Conservation (phyloP, 1,140 invertebrate species). For the Heliothis subflexa region DNA sequence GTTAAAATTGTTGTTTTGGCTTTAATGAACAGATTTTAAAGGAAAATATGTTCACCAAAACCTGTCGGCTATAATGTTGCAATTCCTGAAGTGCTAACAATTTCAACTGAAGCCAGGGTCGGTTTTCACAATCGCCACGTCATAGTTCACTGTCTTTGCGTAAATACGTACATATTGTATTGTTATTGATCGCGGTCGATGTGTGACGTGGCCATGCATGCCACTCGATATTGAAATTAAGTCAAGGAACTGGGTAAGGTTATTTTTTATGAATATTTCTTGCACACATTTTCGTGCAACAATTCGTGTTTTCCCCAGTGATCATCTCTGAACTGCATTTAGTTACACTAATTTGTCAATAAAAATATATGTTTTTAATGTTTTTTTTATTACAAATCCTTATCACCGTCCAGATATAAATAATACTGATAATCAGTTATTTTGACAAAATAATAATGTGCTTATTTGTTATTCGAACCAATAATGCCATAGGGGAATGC, state of each 20-base stretch:
- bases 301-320: constrained; percentile 35
- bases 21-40: background rate
- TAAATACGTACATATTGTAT: constrained; percentile 15
- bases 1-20: too few species aligned
- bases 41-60: background rate
- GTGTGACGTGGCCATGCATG: constrained; percentile 25
- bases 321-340: constrained; percentile 29
- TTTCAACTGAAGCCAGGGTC: constrained; percentile 17
- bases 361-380: constrained; percentile 38
- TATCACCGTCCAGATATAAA: background rate
- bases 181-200: constrained; percentile 35
- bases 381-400: background rate
- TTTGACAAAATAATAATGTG: background rate
- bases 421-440: background rate
- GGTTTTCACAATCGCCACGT: constrained; percentile 26
- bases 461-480: too few species aligned
- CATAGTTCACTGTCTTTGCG: constrained; percentile 37
- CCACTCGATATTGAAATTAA: constrained; percentile 36
- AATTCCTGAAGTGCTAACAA: constrained; percentile 36
- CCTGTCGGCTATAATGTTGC: background rate
- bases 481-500: too few species aligned
- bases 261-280: constrained; percentile 42
- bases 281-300: constrained; percentile 38
- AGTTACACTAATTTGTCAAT: constrained; percentile 31
- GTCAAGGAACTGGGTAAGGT: constrained; percentile 38